Base-by-base conservation (phyloP, 2,113 vertebrate species). In the Lepus timidus region DNA sequence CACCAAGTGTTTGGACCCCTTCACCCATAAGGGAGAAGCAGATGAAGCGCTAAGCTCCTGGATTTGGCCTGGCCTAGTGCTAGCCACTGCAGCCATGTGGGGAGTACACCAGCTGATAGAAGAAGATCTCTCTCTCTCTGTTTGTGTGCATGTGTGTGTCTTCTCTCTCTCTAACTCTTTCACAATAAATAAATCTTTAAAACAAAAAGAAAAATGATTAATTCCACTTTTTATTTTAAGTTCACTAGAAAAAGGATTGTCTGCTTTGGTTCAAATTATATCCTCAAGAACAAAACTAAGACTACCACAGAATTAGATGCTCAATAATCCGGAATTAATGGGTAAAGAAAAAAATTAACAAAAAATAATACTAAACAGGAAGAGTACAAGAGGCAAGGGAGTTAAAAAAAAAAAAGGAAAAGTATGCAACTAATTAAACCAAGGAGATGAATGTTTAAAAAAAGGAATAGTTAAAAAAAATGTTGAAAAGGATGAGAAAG, bases 281-380 rank as follows among this genome's bases (percentile, higher is more conserved):
- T 33, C 31, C 12, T 49, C 23, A 33, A 9, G 44, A 83, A 22
- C 62, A 68, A 51, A 83, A 68, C n/a, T 55, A 13, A 61, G 22
- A 29, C 51, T n/a, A 6, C 16, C 6, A 67, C 8, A 83, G 61
- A 81, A 10, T 58, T 13, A 83, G 33, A 74, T 11, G 5, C 33
- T 55, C 64, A 85, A 79, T n/a, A 79, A 65, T 73, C 55, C 12
- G 49, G 49, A 64, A 85, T 58, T 65, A 79, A 85, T 16, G 27
- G 27, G 65, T 88, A 51, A 36, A 78, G 39, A 51, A 90, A 81
- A 85, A 39, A 79, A 79, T 39, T 84, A 70, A 58, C 31, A 70
- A 68, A 33, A 3, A 82, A 94, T 52, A 90, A 94, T 39, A 79
- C 80, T 64, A 71, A 85, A 44, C 79, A 94, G n/a, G 67, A 29